phyloP scores from a whole-genome alignment of 1,140 invertebrate genomes.

The Drosophila paulistorum region DNA sequence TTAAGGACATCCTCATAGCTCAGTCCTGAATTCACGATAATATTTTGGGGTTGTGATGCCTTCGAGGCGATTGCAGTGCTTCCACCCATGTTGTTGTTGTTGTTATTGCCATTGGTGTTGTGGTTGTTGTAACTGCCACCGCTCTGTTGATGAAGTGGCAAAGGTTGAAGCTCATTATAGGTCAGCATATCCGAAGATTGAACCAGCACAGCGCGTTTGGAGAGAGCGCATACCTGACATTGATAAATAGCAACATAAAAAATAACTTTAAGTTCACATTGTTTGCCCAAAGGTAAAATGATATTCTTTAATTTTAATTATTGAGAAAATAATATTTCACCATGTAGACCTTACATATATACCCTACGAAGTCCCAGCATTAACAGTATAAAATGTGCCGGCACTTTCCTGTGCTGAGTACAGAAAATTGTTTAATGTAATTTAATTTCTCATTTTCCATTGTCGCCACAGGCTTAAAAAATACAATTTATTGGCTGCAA shows the following conservation, averaged over 20 bases:
- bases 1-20: slow-evolving; percentile 93
- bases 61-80: slow-evolving; percentile 59
- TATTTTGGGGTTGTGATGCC: slow-evolving; percentile 74
- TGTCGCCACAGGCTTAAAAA: slow-evolving; percentile 44
- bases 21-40: slow-evolving; percentile 84
- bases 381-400: not conserved
- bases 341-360: not conserved
- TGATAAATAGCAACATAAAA: slow-evolving; percentile 13
- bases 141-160: slow-evolving; percentile 54
- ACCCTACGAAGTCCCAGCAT: not conserved
- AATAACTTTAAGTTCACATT: slow-evolving; percentile 30
- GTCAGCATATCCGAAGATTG: slow-evolving; percentile 76
- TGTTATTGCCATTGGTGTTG: slow-evolving; percentile 44
- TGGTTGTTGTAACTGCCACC: slow-evolving; percentile 38
- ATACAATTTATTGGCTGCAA: slow-evolving; percentile 69
- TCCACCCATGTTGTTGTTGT: slow-evolving; percentile 55
- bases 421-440: slow-evolving; percentile 39
- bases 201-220: slow-evolving; percentile 84
- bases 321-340: not conserved
- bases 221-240: slow-evolving; percentile 88
- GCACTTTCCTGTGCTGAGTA: slow-evolving; percentile 15
- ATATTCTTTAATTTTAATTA: not conserved
- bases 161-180: slow-evolving; percentile 72
- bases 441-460: slow-evolving; percentile 52
- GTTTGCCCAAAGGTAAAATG: not conserved